Base-by-base conservation (phyloP, 2,113 vertebrate genomes). In the Psophia crepitans region DNA sequence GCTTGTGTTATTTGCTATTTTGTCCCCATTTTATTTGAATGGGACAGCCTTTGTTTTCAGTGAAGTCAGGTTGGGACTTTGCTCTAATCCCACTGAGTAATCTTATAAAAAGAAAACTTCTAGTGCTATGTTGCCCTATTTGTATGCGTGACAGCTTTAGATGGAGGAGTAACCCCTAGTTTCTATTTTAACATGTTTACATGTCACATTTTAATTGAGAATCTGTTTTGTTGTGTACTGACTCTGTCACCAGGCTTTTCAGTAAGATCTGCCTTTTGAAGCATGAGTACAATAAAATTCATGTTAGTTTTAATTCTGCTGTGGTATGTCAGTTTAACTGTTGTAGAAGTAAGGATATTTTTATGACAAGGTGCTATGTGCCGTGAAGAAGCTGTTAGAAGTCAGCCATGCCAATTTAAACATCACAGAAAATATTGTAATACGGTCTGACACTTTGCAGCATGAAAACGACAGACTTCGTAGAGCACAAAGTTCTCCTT, bases 291-390 rank as follows among this genome's bases (percentile, higher is more conserved):
- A 8, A 56, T 92, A 49, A 86, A 73, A 92, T 84, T 87, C 70
- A 39, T 79, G 79, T 48, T 93, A 30, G 9, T 84, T 94, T 93
- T 92, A 76, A 81, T 91, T 95, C 81, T 35, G 46, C 81, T 35
- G 37, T 49, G 77, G 15, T 65, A 68, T 93, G 80, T 94, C 77
- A 90, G 61, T 75, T 89, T 87, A 89, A 85, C 57, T 81, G 64
- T 49, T 64, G 85, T 49, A 89, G 51, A 95, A 80, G 77, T 74
- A 83, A 83, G 71, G 46, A 56, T 78, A 82, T 95, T 92, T 94
- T 89, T 87, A 66, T 89, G 87, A 95, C 94, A 96, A 97, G 89
- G 87, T 94, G 76, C 95, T 95, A 75, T 71, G 90, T 84, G 65
- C 82, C 9, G 3, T 92, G 80, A 93, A 93, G 93, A 95, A 94